phyloP scores from a whole-genome alignment of 2,888 invertebrate genomes.

The Ligdia adustata region DNA sequence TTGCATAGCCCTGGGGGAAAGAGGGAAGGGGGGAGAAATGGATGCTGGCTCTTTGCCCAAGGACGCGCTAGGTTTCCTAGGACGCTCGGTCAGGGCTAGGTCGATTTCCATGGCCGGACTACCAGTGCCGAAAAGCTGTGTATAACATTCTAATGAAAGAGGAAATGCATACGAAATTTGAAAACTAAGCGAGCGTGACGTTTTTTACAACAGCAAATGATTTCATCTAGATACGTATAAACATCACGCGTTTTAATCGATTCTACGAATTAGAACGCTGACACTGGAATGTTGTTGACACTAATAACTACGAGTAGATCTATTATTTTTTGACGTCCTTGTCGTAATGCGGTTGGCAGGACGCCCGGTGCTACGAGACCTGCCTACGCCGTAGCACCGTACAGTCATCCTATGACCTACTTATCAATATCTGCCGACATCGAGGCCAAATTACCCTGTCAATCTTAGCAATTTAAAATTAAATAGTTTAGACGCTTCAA shows the following conservation, averaged over 20 bases:
- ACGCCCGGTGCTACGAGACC: slow-evolving; percentile 32
- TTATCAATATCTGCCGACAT: slow-evolving; percentile 19
- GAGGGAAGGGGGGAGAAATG: slow-evolving; percentile 29
- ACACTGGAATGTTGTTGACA: no score
- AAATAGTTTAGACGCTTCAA: slow-evolving; percentile 14
- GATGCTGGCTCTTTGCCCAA: slow-evolving; percentile 69
- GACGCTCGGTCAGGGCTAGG: slow-evolving; percentile 69
- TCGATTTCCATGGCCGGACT: slow-evolving; percentile 37
- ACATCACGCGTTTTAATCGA: slow-evolving; percentile 14
- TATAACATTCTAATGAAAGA: not conserved
- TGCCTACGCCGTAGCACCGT: slow-evolving; percentile 38
- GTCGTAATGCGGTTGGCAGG: slow-evolving; percentile 20
- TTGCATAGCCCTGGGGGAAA: slow-evolving; percentile 9
- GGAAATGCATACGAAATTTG: no score
- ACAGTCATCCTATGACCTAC: slow-evolving; percentile 28
- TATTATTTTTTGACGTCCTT: slow-evolving; percentile 21
- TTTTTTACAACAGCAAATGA: slow-evolving; percentile 19
- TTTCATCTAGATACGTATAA: slow-evolving; percentile 22
- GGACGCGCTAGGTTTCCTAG: slow-evolving; percentile 72
- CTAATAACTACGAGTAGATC: slow-evolving; percentile 15
- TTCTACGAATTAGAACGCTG: slow-evolving; percentile 20
- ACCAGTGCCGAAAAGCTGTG: not conserved
- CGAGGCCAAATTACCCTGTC: slow-evolving; percentile 22
- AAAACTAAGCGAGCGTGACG: not conserved
- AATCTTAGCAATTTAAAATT: slow-evolving; percentile 10